Base-by-base conservation (phyloP, 2,113 vertebrate species). In the Neolamprologus kungweensis region DNA sequence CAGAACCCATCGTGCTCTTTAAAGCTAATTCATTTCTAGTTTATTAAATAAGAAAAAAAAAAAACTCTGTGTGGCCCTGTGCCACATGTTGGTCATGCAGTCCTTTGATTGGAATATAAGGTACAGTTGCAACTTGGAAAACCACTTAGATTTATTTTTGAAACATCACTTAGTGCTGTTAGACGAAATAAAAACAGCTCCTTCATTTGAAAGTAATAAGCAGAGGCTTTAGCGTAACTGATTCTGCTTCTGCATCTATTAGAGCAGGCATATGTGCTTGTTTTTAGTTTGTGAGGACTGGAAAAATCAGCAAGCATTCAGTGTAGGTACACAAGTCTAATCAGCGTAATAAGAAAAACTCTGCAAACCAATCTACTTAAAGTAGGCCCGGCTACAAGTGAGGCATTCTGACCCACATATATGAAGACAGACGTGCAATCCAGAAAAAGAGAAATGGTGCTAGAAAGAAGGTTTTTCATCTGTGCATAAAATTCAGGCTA, bases 281-380 rank as follows among this genome's bases (percentile, higher is more conserved):
- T 81, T 80, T 85, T 42, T 9, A 78, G 7, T 45, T 57, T 17
- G 50, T 50, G n/a, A 8, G 47, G 57, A 85, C 28, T n/a, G 42
- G 14, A 58, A 42, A 60, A 23, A 83, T 55, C 35, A 35, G 37
- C 4, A 63, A 58, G 37, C 40, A 28, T 80, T 26, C 37, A 84
- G 35, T 40, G 23, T 23, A 16, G 10, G 17, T 47, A 45, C 80
- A 45, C 68, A 45, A 45, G 16, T 21, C 26, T 57, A n/a, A 33
- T 65, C 40, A 65, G 81, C 16, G 7, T 16, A 83, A 68, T 55
- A 81, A 71, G 28, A 51, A 84, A 85, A 65, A 33, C 63, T 28
- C 17, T 79, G 19, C 80, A 55, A 85, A 31, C 47, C 73, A 68
- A 57, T 84, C 60, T 78, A 21, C 33, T 88, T 50, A 90, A 95